Evolutionary conservation across 2,888 invertebrate genomes (phyloP), one percentile per base, ranked within the genome.

Genomic region (Mimachlamys varia): DNA sequence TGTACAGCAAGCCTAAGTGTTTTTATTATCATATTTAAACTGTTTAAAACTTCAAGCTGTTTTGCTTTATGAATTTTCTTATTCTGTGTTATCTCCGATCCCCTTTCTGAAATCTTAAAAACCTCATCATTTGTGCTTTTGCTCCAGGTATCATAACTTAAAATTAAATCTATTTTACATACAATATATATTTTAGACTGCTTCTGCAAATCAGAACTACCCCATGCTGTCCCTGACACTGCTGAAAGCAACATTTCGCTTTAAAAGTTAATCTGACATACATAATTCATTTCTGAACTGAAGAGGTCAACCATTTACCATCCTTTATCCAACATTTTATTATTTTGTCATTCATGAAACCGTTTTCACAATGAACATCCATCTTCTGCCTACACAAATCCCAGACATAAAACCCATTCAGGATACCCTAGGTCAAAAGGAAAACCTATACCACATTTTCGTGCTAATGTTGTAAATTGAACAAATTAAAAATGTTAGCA

Each of bases 401-500:
- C 33, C 22, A 17, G 22, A 22, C 62, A 62, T 10, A 76, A 27
- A 53, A 27, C 27, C 76, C 76, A 76, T 76, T 76, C 13, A 76
- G 0, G 33, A 33, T 33, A 76, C 76, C 27, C 33, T 22, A 27
- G 33, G 27, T 76, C 33, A 76, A 33, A 76, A 33, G 76, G 33
- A 22, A 76, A 33, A 33, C 76, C 76, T 12, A 19, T 13, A 10
- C 76, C 22, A 22, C 22, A 0, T 33, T 76, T 76, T 27, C 76
- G 15, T 1, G 15, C 76, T 33, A 7, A 76, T 76, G 76, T 76
- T 15, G 33, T 33, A 76, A 33, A 76, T 76, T 76, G 76, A 76
- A 27, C 76, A 76, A 76, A 76, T 76, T 76, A 76, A 76, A 62
- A 76, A 76, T 76, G 17, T 33, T 33, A 76, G 76, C 76, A 76